Percentiles rank a stretch among this genome's conserved stretches.
phyloP scores from a whole-genome alignment of 2,113 vertebrate species.

The Mastomys coucha region DNA sequence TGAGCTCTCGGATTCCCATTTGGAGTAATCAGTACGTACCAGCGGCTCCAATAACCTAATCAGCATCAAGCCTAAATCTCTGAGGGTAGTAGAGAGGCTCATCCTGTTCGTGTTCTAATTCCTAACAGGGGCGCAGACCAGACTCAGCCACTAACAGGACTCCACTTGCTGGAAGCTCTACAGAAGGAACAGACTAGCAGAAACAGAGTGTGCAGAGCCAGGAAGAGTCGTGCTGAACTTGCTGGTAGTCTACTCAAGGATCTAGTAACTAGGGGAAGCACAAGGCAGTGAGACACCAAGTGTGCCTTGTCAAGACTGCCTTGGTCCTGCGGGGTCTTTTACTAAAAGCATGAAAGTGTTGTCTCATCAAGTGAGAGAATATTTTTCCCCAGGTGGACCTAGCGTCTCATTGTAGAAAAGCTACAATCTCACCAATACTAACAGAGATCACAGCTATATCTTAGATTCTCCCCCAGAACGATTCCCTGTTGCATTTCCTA shows the following conservation, averaged over 20 bases:
- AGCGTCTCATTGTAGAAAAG: not conserved
- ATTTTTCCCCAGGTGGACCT: not conserved
- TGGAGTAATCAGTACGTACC: not conserved
- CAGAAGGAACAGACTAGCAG: too few species aligned
- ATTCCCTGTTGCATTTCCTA: not conserved
- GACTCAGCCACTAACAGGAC: not conserved
- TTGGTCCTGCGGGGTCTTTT: not conserved
- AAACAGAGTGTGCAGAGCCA: not conserved
- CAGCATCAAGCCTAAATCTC: not conserved
- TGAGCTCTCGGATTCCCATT: not conserved
- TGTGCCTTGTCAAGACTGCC: not conserved
- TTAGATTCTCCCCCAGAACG: not conserved
- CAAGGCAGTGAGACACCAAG: not conserved
- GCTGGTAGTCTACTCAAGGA: not conserved
- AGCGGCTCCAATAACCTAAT: not conserved
- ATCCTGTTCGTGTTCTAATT: not conserved
- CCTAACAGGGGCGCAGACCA: not conserved
- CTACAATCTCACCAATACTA: not conserved
- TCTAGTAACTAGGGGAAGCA: not conserved
- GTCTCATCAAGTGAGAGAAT: not conserved
- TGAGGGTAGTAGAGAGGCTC: not conserved
- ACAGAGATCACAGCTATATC: conserved; percentile 22
- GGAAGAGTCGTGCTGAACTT: too few species aligned
- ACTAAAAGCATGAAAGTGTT: not conserved
- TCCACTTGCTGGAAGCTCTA: not conserved